These are phyloP conservation scores for Galaxea fascicularis DNA, from an alignment of 92 coral and sea anemone genomes.

Conservation along the genomic window DNA sequence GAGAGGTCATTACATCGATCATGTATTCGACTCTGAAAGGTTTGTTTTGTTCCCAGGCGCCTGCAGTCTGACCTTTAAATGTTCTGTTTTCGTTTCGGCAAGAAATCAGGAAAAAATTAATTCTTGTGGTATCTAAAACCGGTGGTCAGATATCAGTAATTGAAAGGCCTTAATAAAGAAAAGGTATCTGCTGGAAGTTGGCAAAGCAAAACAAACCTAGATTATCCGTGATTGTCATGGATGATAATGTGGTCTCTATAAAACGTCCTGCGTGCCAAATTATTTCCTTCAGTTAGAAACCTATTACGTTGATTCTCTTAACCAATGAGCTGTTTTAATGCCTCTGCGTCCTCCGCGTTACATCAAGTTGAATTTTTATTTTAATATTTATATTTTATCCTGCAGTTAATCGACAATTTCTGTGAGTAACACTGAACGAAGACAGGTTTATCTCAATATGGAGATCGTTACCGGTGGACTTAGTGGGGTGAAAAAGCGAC, in stretches of 20 bases:
- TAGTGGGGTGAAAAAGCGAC: constrained; percentile 49
- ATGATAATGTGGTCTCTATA: too few relatives aligned
- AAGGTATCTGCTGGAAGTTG: too few relatives aligned
- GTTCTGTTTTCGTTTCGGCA: background rate
- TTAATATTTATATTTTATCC: background rate
- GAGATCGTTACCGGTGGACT: constrained; percentile 29
- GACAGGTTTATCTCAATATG: constrained; percentile 30
- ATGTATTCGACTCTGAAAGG: background rate
- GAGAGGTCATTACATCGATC: background rate
- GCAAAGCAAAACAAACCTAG: background rate
- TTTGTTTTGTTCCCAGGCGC: background rate
- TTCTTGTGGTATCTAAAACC: too few relatives aligned
- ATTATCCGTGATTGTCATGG: too few relatives aligned
- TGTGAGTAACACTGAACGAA: background rate
- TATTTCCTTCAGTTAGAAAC: background rate
- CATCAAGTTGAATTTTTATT: background rate
- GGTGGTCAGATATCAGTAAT: too few relatives aligned
- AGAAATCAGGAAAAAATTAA: too few relatives aligned
- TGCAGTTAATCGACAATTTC: background rate
- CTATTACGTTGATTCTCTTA: background rate
- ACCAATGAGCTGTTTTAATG: constrained; percentile 6
- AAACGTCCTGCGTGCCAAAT: constrained; percentile 1
- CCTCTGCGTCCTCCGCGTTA: background rate
- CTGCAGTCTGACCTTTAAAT: background rate
- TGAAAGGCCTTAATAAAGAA: too few relatives aligned